Conservation (phyloP, 2,797 vertebrate species). For the Anas bernieri region DNA sequence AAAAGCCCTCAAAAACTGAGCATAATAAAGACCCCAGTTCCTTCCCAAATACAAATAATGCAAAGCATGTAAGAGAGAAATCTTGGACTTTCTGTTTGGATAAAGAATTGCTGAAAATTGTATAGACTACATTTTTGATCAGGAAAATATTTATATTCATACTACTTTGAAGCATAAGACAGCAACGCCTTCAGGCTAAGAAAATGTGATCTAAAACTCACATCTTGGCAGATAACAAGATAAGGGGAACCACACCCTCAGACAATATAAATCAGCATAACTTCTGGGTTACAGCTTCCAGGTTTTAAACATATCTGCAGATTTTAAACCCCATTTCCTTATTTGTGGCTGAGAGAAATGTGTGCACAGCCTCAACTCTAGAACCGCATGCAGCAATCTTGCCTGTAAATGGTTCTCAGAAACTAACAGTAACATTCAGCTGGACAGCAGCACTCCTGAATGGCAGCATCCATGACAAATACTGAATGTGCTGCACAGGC, state of each 20-base stretch:
- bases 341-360: neutral
- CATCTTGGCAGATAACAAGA: neutral
- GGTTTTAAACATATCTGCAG: neutral
- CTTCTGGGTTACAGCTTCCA: neutral
- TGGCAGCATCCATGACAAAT: rapidly evolving
- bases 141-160: neutral
- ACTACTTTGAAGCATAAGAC: neutral
- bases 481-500: neutral
- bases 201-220: neutral
- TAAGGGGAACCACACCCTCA: neutral
- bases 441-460: neutral
- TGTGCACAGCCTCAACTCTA: neutral
- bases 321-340: neutral
- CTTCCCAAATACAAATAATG: neutral
- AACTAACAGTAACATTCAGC: neutral
- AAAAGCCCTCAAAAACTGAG: neutral
- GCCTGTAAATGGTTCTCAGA: neutral
- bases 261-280: neutral
- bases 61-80: neutral
- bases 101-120: neutral
- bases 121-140: neutral
- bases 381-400: neutral
- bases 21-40: neutral
- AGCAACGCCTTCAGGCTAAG: neutral
- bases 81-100: neutral